A percentile compares a stretch with the other conserved stretches of the same genome.
These are phyloP conservation scores for Xiphorhynchus elegans DNA, from an alignment of 2,113 vertebrate species.

Conservation along the genomic window DNA sequence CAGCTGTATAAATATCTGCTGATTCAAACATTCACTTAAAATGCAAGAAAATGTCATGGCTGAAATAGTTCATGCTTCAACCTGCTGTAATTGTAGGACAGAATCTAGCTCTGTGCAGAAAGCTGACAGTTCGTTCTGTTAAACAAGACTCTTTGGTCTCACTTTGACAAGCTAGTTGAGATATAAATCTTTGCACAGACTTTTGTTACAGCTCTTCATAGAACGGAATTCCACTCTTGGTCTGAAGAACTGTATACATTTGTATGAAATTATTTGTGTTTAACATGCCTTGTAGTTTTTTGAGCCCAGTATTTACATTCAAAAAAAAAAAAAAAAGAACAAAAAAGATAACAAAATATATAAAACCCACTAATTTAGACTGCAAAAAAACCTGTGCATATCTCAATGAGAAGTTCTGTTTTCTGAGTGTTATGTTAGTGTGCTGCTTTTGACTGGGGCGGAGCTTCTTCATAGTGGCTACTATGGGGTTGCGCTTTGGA, in stretches of 20 bases:
- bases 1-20: not conserved
- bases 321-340: not conserved
- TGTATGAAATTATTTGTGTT: not conserved
- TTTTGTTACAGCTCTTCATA: not conserved
- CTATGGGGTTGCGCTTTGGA: not conserved
- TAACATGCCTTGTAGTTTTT: not conserved
- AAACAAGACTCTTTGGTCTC: not conserved
- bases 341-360: not conserved
- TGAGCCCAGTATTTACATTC: not conserved
- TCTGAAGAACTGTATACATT: not conserved
- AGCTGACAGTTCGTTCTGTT: not conserved
- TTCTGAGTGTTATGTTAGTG: not conserved
- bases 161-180: not conserved
- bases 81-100: not conserved
- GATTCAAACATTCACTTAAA: slow-evolving; percentile 6
- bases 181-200: not conserved
- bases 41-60: not conserved
- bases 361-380: not conserved
- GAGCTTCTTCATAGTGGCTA: not conserved
- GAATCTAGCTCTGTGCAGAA: not conserved
- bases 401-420: not conserved
- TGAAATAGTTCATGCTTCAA: not conserved
- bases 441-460: not conserved
- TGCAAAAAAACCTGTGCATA: not conserved
- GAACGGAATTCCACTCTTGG: not conserved